Percentiles rank a stretch among this genome's conserved stretches.
Evolutionary conservation across 2,113 vertebrate genomes (phyloP).

Genomic region (Cavia porcellus): DNA sequence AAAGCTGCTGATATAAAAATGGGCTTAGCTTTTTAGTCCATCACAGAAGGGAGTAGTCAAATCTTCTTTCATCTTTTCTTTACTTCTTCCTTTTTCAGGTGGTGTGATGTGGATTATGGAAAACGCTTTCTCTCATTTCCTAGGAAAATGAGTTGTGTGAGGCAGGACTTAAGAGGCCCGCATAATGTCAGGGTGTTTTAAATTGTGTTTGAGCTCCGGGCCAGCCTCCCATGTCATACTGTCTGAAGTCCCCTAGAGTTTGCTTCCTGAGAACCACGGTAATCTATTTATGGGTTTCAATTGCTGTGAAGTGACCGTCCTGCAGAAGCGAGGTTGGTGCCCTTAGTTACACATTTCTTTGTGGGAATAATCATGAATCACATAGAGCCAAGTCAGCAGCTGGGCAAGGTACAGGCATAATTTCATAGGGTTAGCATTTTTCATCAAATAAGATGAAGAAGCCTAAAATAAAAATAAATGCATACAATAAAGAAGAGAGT

Average conservation of each 20-base stretch:
- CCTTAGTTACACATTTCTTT: slow-evolving; percentile 76
- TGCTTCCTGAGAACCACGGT: slow-evolving; percentile 41
- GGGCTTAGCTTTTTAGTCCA: neutral
- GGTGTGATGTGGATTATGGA: neutral
- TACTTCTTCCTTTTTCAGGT: neutral
- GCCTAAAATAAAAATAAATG: neutral
- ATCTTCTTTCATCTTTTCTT: neutral
- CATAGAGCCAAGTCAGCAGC: neutral
- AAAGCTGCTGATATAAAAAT: neutral
- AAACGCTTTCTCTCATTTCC: neutral
- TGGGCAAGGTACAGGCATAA: neutral
- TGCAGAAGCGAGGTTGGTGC: slow-evolving; percentile 64
- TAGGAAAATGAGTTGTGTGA: neutral
- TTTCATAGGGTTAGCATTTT: neutral
- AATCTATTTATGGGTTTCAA: slow-evolving; percentile 64
- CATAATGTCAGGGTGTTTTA: neutral
- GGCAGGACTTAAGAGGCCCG: neutral
- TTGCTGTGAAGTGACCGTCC: slow-evolving; percentile 71
- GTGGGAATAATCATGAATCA: slow-evolving; percentile 59
- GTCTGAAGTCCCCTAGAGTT: slow-evolving; percentile 31
- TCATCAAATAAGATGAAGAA: neutral
- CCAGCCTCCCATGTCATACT: neutral
- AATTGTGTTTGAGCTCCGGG: neutral
- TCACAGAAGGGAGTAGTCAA: neutral
- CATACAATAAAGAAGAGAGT: neutral